These are phyloP conservation scores for Megaceryle maxima DNA, from an alignment of 2,113 vertebrate genomes.

Conservation along the genomic window DNA sequence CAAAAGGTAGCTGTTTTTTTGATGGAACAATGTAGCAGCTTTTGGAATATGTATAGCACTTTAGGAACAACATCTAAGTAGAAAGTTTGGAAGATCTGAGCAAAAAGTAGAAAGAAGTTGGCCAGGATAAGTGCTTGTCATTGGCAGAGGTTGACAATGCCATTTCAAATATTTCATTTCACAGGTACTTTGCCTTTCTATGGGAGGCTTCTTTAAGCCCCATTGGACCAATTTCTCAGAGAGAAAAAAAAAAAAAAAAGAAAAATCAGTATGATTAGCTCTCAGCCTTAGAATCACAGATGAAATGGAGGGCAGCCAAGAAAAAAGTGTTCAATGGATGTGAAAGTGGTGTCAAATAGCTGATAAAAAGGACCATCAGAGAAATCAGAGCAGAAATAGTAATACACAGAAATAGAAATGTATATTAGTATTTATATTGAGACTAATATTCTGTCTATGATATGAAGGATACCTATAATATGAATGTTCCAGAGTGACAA, in stretches of 20 bases:
- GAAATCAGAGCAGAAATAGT: neutral
- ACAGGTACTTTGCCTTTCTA: neutral
- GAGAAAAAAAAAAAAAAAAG: neutral
- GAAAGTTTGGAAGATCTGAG: neutral
- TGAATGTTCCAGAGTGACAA: neutral
- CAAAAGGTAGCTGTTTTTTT: neutral
- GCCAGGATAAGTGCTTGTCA: neutral
- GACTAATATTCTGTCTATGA: neutral
- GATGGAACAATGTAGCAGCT: neutral
- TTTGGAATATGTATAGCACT: neutral
- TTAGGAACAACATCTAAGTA: neutral
- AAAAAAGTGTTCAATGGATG: neutral
- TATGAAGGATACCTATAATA: neutral
- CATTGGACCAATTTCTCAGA: neutral
- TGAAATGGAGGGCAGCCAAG: slow-evolving; percentile 29
- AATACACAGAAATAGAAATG: slow-evolving; percentile 3
- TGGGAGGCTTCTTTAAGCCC: neutral
- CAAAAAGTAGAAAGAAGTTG: neutral
- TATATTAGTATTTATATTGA: neutral
- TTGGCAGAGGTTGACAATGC: neutral
- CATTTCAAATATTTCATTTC: neutral
- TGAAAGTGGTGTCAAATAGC: slow-evolving; percentile 25
- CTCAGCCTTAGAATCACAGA: neutral
- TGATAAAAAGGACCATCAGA: neutral
- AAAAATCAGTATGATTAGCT: neutral